A percentile compares a stretch with the other conserved stretches of the same genome.
Evolutionary conservation across 1,140 invertebrate genomes (phyloP).

Genomic region (Pristionchus pacificus): DNA sequence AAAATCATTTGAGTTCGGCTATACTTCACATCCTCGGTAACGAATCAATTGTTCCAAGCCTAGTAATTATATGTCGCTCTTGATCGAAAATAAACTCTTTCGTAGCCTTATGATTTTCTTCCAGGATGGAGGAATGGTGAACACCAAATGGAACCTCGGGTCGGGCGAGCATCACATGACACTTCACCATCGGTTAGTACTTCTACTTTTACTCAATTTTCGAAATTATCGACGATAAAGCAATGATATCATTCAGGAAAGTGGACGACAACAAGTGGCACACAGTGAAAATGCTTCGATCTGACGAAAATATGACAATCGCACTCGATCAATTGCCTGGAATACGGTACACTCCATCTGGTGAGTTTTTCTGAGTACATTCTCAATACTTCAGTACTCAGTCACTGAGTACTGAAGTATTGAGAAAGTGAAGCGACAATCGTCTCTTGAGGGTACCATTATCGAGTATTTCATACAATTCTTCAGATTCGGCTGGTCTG

Average conservation of each 20-base stretch:
- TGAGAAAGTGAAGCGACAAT: too few species aligned
- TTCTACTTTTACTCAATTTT: background rate
- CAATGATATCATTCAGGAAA: conserved; percentile 8
- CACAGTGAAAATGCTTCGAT: background rate
- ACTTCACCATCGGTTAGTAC: background rate
- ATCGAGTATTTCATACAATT: background rate
- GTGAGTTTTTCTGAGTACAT: background rate
- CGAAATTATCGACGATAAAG: background rate
- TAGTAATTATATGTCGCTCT: background rate
- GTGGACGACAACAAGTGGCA: background rate
- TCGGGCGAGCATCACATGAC: background rate
- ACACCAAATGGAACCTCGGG: background rate
- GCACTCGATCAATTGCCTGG: background rate
- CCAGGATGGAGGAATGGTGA: background rate
- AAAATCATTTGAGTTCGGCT: too few species aligned
- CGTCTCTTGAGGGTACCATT: background rate
- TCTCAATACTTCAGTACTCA: too few species aligned
- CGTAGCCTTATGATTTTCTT: background rate
- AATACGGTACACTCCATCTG: background rate
- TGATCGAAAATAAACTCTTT: background rate
- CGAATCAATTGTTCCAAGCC: too few species aligned
- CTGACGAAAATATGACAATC: background rate
- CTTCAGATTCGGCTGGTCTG: conserved; percentile 37
- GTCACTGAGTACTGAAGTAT: too few species aligned
- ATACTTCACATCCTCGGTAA: too few species aligned